Evolutionary conservation across 2,113 vertebrate genomes (phyloP).

Genomic region (Hippopotamus amphibius): DNA sequence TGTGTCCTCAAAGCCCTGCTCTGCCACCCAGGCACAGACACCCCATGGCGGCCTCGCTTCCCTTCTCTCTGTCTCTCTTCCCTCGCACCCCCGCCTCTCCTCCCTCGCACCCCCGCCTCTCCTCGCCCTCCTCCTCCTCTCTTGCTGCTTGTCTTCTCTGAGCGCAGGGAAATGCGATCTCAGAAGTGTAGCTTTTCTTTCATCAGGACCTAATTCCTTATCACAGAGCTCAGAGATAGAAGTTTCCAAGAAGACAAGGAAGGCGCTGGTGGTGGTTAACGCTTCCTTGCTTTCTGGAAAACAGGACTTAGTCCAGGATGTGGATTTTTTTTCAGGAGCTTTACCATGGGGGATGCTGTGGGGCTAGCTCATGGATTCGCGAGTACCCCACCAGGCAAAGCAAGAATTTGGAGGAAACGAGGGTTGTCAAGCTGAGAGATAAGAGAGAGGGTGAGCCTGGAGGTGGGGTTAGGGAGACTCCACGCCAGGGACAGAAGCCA

Average conservation of each 20-base stretch:
- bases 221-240: conserved; percentile 44
- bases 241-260: conserved; percentile 71
- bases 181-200: conserved; percentile 57
- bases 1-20: neutral
- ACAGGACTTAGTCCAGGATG: conserved; percentile 58
- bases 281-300: conserved; percentile 78
- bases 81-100: neutral
- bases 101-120: neutral
- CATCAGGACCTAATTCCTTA: conserved; percentile 81
- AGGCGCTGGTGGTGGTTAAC: conserved; percentile 74
- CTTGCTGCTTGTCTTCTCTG: conserved; percentile 69
- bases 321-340: conserved; percentile 77
- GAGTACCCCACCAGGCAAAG: conserved; percentile 47
- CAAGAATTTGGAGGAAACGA: conserved; percentile 69
- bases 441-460: fast-evolving
- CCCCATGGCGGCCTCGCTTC: neutral
- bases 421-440: neutral
- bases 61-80: neutral
- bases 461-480: neutral
- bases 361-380: conserved; percentile 58
- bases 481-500: neutral
- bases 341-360: conserved; percentile 43
- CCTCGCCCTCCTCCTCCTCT: neutral
- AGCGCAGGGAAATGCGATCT: conserved; percentile 58
- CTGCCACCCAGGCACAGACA: conserved; percentile 11